Evolutionary conservation across 2,888 invertebrate species (phyloP).

Genomic region (Rhingia rostrata): DNA sequence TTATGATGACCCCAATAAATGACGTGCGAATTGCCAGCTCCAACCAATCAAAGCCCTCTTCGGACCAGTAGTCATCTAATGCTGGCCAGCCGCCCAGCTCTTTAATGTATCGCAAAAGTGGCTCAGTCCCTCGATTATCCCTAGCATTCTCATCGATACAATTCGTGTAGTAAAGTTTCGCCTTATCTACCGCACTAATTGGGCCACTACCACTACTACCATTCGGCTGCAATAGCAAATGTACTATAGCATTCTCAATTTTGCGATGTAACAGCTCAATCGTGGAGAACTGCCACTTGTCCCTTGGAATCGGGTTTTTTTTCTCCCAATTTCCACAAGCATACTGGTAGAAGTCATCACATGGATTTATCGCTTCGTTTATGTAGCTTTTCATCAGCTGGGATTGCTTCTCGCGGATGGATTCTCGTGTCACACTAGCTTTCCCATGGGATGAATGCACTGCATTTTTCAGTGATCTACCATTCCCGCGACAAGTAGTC

Average conservation of each 20-base stretch:
- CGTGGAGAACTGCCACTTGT: conserved; percentile 48
- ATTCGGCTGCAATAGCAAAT: conserved; percentile 41
- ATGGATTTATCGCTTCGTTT: conserved; percentile 74
- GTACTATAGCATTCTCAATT: conserved; percentile 32
- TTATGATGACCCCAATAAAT: conserved; percentile 30
- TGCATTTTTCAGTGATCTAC: no score
- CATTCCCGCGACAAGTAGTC: no score
- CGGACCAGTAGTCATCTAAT: conserved; percentile 56
- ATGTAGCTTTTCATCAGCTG: conserved; percentile 15
- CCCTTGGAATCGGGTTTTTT: conserved; percentile 65
- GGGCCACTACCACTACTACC: background rate
- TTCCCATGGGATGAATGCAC: no score
- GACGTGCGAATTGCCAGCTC: conserved; percentile 41
- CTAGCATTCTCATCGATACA: conserved; percentile 46
- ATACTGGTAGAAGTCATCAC: conserved; percentile 81
- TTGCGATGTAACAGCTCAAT: conserved; percentile 33
- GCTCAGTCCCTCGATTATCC: conserved; percentile 30
- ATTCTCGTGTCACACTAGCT: no score
- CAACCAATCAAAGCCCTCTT: conserved; percentile 62
- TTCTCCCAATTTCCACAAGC: conserved; percentile 80
- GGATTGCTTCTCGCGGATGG: no score
- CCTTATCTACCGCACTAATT: conserved; percentile 57
- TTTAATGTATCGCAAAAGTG: conserved; percentile 54
- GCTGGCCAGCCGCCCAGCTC: conserved; percentile 71
- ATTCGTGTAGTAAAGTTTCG: conserved; percentile 52